Conservation (phyloP, 2,888 invertebrate genomes). For the Netelia fuscicornis region DNA sequence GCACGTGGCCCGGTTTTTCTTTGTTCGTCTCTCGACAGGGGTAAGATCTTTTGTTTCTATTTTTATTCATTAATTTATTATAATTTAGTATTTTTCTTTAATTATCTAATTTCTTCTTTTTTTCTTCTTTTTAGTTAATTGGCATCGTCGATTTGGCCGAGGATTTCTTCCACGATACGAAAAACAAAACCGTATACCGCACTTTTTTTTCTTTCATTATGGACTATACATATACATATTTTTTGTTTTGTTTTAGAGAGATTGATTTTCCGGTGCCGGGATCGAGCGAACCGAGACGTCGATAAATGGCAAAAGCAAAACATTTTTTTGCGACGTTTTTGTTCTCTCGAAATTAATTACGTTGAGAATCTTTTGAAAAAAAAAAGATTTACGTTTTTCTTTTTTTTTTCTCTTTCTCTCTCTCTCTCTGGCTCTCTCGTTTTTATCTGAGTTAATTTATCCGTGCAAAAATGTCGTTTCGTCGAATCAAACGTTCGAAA, state of each 20-base stretch:
- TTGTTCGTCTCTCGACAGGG: constrained; percentile 12
- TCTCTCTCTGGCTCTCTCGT: background rate
- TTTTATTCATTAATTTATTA: background rate
- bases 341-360: background rate
- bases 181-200: constrained; percentile 36
- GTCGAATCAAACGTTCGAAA: constrained; percentile 21
- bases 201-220: constrained; percentile 37
- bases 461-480: background rate
- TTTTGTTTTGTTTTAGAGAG: background rate
- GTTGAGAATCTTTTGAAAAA: no score
- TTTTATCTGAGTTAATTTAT: background rate
- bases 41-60: constrained; percentile 11
- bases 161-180: constrained; percentile 49
- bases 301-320: background rate
- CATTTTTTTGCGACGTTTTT: background rate
- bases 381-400: background rate
- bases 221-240: constrained; percentile 72
- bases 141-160: constrained; percentile 28
- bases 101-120: background rate
- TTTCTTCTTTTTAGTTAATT: constrained; percentile 4
- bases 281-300: no score
- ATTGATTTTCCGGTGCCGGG: background rate
- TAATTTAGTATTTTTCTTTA: no score
- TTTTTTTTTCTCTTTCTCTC: background rate
- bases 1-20: background rate